A percentile compares a stretch with the other conserved stretches of the same genome.
These are phyloP conservation scores for Fabriciana adippe DNA, from an alignment of 2,888 invertebrate genomes.

Conservation along the genomic window DNA sequence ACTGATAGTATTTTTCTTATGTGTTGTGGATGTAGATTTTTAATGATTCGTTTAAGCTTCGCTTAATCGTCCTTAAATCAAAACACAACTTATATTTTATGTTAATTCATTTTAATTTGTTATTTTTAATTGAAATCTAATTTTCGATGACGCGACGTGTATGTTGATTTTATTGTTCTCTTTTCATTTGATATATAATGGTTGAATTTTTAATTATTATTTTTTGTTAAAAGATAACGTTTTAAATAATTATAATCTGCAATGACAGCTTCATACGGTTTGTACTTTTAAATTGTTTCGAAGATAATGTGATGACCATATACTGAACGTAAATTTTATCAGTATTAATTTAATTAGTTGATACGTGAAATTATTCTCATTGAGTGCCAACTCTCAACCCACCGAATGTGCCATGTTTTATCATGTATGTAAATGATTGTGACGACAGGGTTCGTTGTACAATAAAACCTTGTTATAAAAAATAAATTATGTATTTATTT, in stretches of 20 bases:
- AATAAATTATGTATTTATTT: conserved; percentile 75
- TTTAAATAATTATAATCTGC: conserved; percentile 14
- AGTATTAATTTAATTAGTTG: conserved; percentile 8
- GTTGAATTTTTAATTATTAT: background rate
- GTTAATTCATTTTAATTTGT: conserved; percentile 10
- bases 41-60: conserved; percentile 1
- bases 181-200: conserved; percentile 1
- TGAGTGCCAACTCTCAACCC: conserved; percentile 25
- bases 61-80: background rate
- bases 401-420: conserved; percentile 44
- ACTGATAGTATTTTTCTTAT: conserved; percentile 2
- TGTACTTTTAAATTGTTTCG: conserved; percentile 9
- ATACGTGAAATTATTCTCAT: background rate
- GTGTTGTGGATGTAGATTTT: background rate
- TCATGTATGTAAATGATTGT: conserved; percentile 36
- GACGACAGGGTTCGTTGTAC: conserved; percentile 30
- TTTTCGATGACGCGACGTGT: background rate
- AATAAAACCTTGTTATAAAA: conserved; percentile 52
- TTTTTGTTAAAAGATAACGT: background rate
- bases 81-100: background rate
- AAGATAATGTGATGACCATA: conserved; percentile 8
- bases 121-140: conserved; percentile 11
- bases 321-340: background rate
- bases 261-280: conserved; percentile 6
- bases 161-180: conserved; percentile 5